A percentile compares a stretch with the other conserved stretches of the same genome.
Conservation (phyloP, 2,888 invertebrate species). For the Crioceris asparagi region DNA sequence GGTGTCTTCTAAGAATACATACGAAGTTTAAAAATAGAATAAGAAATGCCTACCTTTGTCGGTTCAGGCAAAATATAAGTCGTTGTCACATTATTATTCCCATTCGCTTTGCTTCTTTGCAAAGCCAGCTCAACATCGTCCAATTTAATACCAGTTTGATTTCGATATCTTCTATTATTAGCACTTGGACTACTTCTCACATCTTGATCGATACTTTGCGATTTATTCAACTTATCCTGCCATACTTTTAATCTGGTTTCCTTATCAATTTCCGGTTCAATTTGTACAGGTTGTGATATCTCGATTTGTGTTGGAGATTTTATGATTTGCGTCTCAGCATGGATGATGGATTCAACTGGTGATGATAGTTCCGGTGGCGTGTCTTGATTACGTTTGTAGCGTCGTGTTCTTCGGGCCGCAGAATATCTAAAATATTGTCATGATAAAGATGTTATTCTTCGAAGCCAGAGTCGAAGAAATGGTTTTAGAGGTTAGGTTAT, state of each 20-base stretch:
- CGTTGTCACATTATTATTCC: constrained; percentile 9
- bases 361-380: constrained; percentile 42
- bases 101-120: constrained; percentile 31
- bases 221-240: constrained; percentile 59
- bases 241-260: constrained; percentile 41
- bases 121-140: constrained; percentile 61
- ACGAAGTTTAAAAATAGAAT: neutral
- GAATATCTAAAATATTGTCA: constrained; percentile 40
- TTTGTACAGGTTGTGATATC: constrained; percentile 42
- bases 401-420: constrained; percentile 66
- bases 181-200: constrained; percentile 5
- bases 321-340: constrained; percentile 41
- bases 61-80: constrained; percentile 20
- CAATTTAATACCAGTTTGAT: constrained; percentile 59
- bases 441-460: too few relatives aligned
- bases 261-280: constrained; percentile 40
- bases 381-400: constrained; percentile 61
- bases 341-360: constrained; percentile 30
- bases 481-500: neutral
- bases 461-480: too few relatives aligned
- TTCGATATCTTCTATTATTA: constrained; percentile 26
- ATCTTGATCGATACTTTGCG: constrained; percentile 23
- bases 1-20: too few relatives aligned
- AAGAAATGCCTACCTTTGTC: constrained; percentile 14
- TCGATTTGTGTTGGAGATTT: constrained; percentile 39